Evolutionary conservation across 2,888 invertebrate species (phyloP), one percentile per base, ranked within the genome.

Genomic region (Limnephilus rhombicus): DNA sequence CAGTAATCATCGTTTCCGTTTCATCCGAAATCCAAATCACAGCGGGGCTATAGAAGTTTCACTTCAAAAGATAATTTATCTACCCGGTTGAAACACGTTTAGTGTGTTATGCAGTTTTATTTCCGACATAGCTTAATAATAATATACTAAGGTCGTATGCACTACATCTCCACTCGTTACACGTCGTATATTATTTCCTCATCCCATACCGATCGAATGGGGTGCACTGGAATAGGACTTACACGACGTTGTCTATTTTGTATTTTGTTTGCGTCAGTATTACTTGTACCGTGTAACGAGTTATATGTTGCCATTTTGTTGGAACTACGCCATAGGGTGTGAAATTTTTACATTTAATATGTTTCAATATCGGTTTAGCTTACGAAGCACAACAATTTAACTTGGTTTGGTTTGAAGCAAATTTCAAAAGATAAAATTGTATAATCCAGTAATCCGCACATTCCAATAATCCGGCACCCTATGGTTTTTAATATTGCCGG

Each of bases 271-370:
- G 29, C 86, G 49, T 45, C 24, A 15, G 45, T 83, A 24, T 68
- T 24, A 83, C 37, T 37, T 37, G 83, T 83, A 83, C 83, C 37
- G 37, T 41, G 83, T 83, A 83, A 83, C 83, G 18, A 83, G 83
- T 34, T 34, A 37, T 37, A 37, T 34, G 83, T 31, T 41, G n/a
- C 86, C 86, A 86, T 86, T 83, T 86, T 86, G 86, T 45, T 86
- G 86, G 86, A 86, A 41, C 86, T 49, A 15, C 49, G 86, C 49
- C 86, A 86, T 49, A 49, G 45, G 45, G 86, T 37, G 37, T 29
- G 24, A 41, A 83, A 83, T 34, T 83, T 83, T 83, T 49, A 49
- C 45, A 24, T 37, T 83, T 83, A 83, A 83, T 83, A 37, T 83
- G 37, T 49, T 86, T 49, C 49, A 86, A 41, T 86, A 86, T 86